Base-by-base conservation (phyloP, 2,797 vertebrate genomes). In the Megaceryle alcyon region DNA sequence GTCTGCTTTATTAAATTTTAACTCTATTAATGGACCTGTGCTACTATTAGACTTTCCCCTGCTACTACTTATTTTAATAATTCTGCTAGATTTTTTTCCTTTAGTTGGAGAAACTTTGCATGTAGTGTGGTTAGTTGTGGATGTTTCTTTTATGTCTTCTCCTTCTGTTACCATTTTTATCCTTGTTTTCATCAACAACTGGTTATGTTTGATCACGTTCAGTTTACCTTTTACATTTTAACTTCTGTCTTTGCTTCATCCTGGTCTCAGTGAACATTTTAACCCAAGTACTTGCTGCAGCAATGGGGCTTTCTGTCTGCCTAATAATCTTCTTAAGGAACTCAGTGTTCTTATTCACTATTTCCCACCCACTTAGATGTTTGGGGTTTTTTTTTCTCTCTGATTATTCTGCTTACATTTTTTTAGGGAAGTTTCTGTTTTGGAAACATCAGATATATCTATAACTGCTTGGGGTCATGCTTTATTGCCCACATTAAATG, bases 1-100 rank as follows among this genome's bases (percentile, higher is more conserved):
- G 21, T 77, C 77, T 93, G 68, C 92, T 82, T 82, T 80, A 96
- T 96, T 96, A 88, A 86, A 95, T 92, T 95, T 93, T 95, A 94
- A 95, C 73, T 95, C 60, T 95, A 51, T 78, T 94, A 90, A 65
- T 72, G 90, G 63, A 20, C 76, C 56, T 82, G 56, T 91, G 84
- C 63, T 89, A 16, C 79, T 63, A 7, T 84, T 71, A 69, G 59
- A 48, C 5, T 91, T 90, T 83, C 51, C 84, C 68, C 73, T 37
- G 26, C 84, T 82, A 12, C 51, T 84, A 12, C 20, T 46, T 75
- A 66, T 90, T n/a, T 70, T 17, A 70, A 81, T 94, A 82, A 63
- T 87, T 46, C 75, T 85, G 26, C 48, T 86, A 5, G n/a, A 48
- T 14, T 91, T 92, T 78, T 86, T 86, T 46, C 41, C 51, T 63